Evolutionary conservation across 2,113 vertebrate genomes (phyloP), one percentile per base, ranked within the genome.

Genomic region (Python bivittatus): DNA sequence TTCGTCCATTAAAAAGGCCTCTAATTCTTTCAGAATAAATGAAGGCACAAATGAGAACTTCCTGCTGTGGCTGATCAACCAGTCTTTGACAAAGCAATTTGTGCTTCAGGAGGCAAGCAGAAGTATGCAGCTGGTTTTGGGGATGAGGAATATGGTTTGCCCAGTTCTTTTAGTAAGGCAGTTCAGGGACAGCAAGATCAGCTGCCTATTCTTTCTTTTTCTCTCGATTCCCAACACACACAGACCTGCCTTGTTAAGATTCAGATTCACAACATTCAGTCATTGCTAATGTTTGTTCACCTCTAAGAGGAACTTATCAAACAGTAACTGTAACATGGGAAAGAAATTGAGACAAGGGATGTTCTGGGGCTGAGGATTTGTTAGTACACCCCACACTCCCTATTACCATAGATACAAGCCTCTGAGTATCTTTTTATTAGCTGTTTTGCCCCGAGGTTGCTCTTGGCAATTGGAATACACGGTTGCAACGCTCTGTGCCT

Each of bases 231-330:
- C 90, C 29, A 54, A 68, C 48, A 87, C 33, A 87, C 0, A 92
- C 89, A 44, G 56, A 93, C 95, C 92, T 94, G 92, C 94, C 92
- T 94, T 79, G 84, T 91, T 95, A 90, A 93, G 90, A 84, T 61
- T 84, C 44, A 96, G 96, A 96, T 91, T 96, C 96, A 97, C 83
- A 42, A 56, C 88, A 94, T 92, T 96, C 93, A 92, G 94, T 94
- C 94, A 93, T 91, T 92, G 84, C 38, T 87, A 13, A 23, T 90
- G 93, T 96, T 96, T 94, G 93, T 95, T 91, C 87, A 5, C 93
- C 91, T 91, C 90, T 88, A 92, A 48, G 56, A 91, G 92, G 91
- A 96, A 96, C 94, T 93, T 92, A 94, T 93, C 88, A 93, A 92
- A 94, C 93, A 95, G 94, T 96, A 94, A 91, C 88, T 93, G 90